Percentiles rank a stretch among this genome's conserved stretches.
phyloP scores from a whole-genome alignment of 2,797 vertebrate genomes.

The Masticophis lateralis region DNA sequence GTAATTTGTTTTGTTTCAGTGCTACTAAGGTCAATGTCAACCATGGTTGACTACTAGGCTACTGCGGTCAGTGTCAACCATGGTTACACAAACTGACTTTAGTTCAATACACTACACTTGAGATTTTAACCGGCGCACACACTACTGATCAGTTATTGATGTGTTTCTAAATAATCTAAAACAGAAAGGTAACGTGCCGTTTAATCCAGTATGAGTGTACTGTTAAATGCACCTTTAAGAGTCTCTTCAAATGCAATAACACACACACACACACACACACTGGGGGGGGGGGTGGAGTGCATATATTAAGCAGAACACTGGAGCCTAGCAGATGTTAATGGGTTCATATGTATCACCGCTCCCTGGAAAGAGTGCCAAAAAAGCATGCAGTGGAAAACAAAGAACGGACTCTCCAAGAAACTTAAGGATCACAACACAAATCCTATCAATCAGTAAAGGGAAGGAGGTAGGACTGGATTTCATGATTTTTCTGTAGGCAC shows the following conservation, averaged over 20 bases:
- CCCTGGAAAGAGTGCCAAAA: background rate
- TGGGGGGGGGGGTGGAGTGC: rapidly evolving
- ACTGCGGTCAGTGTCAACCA: background rate
- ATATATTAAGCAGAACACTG: background rate
- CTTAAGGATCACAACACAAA: background rate
- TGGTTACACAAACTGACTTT: background rate
- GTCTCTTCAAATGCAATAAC: background rate
- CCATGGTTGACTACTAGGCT: background rate
- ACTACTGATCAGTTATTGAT: background rate
- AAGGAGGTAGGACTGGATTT: background rate
- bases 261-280: background rate
- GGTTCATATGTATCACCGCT: background rate
- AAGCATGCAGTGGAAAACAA: background rate
- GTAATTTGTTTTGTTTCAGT: background rate
- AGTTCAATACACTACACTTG: background rate
- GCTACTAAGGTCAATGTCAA: background rate
- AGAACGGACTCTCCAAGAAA: background rate
- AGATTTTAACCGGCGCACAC: background rate
- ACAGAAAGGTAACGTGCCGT: background rate
- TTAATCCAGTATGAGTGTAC: background rate
- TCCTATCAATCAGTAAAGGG: background rate
- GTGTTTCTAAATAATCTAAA: background rate
- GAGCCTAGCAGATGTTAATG: background rate
- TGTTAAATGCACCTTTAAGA: background rate
- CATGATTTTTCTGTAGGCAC: background rate